Conservation (phyloP, 2,888 invertebrate genomes). For the Tipula confusa region DNA sequence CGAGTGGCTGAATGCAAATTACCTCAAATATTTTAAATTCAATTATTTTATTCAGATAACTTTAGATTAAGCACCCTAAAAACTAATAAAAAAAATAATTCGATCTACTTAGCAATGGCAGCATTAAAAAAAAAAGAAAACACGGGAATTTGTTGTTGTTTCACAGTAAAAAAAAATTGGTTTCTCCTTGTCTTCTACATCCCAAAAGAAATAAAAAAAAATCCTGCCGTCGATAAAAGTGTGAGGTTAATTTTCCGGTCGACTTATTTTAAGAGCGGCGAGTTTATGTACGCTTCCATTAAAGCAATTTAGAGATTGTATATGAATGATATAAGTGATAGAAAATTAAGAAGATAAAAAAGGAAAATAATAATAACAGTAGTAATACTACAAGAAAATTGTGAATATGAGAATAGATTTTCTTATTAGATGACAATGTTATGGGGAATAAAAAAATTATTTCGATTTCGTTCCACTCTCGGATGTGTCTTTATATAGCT, state of each 20-base stretch:
- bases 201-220: too few relatives aligned
- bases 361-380: background rate
- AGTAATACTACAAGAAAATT: background rate
- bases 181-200: background rate
- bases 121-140: background rate
- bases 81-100: background rate
- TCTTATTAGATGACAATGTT: background rate
- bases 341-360: slow-evolving; percentile 5
- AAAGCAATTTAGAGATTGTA: slow-evolving; percentile 27
- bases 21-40: slow-evolving; percentile 3
- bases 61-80: slow-evolving; percentile 12
- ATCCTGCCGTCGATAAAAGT: slow-evolving; percentile 32
- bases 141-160: background rate
- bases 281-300: slow-evolving; percentile 29
- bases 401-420: slow-evolving; percentile 27
- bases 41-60: slow-evolving; percentile 25
- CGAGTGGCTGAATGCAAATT: background rate
- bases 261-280: slow-evolving; percentile 38
- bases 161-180: background rate
- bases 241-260: slow-evolving; percentile 41
- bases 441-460: slow-evolving; percentile 26
- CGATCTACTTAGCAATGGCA: slow-evolving; percentile 14
- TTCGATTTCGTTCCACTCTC: background rate
- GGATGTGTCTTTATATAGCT: background rate
- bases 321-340: slow-evolving; percentile 12